Evolutionary conservation across 2,113 vertebrate genomes (phyloP).

Genomic region (Alligator mississippiensis): DNA sequence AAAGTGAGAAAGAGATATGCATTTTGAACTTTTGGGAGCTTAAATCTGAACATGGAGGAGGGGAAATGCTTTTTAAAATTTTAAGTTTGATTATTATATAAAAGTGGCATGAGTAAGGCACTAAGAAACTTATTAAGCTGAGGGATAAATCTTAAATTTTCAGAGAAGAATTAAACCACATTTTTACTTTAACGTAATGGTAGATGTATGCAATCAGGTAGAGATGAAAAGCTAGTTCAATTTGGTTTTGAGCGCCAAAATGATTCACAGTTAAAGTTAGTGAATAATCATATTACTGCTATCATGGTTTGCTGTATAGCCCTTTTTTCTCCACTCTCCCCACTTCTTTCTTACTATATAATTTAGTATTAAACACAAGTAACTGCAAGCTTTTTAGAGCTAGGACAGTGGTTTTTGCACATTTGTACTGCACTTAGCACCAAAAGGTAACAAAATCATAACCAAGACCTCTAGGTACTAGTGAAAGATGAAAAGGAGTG

Average conservation of each 20-base stretch:
- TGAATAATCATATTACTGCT: constrained; percentile 8
- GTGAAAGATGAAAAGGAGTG: background rate
- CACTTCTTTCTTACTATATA: background rate
- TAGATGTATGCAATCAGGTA: no score
- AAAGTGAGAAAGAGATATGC: no score
- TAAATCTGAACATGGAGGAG: no score
- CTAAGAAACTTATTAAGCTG: no score
- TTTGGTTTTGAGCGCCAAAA: constrained; percentile 30
- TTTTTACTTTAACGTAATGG: no score
- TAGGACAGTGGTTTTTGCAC: background rate
- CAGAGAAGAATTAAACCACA: no score
- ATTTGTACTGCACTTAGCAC: background rate
- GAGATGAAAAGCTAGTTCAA: constrained; percentile 5
- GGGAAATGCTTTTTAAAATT: no score
- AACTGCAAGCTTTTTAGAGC: background rate
- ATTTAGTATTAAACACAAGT: background rate
- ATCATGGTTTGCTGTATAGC: background rate
- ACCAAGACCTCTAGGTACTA: background rate
- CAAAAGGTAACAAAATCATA: background rate
- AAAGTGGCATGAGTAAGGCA: no score
- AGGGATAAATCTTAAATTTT: no score
- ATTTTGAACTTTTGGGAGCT: no score
- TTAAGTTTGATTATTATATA: no score
- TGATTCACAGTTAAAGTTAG: background rate
- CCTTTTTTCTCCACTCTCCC: background rate